A percentile compares a stretch with the other conserved stretches of the same genome.
Evolutionary conservation across 2,888 invertebrate genomes (phyloP).

Genomic region (Drosophila picticornis): DNA sequence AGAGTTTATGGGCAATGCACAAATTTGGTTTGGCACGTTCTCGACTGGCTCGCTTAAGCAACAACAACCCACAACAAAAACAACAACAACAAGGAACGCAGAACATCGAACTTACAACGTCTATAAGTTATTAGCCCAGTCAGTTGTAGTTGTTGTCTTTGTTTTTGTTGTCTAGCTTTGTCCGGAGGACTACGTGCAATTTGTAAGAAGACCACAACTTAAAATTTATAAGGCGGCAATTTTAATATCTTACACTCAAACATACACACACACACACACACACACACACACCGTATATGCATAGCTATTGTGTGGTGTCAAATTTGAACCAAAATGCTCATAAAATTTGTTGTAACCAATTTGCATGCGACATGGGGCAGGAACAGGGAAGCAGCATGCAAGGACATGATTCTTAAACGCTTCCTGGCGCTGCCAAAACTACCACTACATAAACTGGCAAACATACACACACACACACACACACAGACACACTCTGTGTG

Average conservation of each 20-base stretch:
- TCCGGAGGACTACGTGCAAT: constrained; percentile 55
- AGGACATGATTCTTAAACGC: constrained; percentile 75
- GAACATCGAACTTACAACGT: constrained; percentile 26
- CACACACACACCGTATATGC: background rate
- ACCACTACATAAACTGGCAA: constrained; percentile 33
- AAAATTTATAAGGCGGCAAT: constrained; percentile 76
- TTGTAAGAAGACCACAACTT: constrained; percentile 71
- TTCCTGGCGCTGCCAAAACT: constrained; percentile 60
- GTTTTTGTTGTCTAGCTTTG: constrained; percentile 28
- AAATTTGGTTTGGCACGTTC: constrained; percentile 68
- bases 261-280: constrained; percentile 10
- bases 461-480: constrained; percentile 18
- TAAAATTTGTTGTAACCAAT: constrained; percentile 76
- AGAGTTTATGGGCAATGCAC: constrained; percentile 65
- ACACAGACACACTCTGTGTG: constrained; percentile 1
- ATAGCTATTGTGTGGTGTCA: constrained; percentile 60
- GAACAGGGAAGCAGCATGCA: constrained; percentile 35
- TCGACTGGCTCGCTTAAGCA: constrained; percentile 36
- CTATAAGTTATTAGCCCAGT: constrained; percentile 70
- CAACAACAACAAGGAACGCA: constrained; percentile 2
- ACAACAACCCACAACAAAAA: constrained; percentile 26
- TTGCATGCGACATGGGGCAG: constrained; percentile 57
- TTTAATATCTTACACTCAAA: constrained; percentile 66
- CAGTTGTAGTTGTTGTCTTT: constrained; percentile 26
- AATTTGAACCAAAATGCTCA: constrained; percentile 75